Evolutionary conservation across 2,797 vertebrate genomes (phyloP).

Genomic region (Perodicticus potto): DNA sequence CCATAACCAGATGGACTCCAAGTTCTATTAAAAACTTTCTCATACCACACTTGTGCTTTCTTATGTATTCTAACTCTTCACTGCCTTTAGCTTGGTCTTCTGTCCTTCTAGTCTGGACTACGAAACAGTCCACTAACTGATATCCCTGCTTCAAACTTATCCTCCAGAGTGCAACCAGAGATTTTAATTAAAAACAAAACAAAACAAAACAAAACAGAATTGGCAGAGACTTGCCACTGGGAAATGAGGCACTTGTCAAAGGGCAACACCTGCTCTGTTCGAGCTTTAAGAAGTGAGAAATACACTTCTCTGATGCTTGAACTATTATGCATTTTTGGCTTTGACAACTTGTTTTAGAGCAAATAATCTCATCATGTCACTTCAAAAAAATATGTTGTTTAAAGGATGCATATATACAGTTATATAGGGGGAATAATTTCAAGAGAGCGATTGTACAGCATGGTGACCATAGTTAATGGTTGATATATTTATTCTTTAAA

Average conservation of each 20-base stretch:
- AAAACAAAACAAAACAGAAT: neutral
- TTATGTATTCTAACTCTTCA: neutral
- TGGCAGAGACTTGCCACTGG: neutral
- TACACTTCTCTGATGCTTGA: neutral
- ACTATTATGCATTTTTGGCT: neutral
- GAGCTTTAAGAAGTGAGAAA: neutral
- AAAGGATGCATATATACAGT: neutral
- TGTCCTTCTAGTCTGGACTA: neutral
- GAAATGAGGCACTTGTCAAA: neutral
- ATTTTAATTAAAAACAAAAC: neutral
- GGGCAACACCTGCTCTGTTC: constrained; percentile 10
- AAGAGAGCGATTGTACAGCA: neutral
- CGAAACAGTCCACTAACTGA: neutral
- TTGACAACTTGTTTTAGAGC: neutral
- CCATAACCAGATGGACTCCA: neutral
- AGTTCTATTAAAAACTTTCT: neutral
- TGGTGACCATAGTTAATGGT: neutral
- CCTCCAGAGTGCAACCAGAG: neutral
- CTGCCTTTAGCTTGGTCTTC: neutral
- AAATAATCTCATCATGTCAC: neutral
- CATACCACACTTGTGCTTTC: neutral
- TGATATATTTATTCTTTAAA: neutral
- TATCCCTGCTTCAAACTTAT: neutral
- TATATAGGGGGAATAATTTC: neutral
- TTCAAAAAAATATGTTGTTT: neutral